Evolutionary conservation across 2,797 vertebrate genomes (phyloP).

Genomic region (Meriones psammophilus): DNA sequence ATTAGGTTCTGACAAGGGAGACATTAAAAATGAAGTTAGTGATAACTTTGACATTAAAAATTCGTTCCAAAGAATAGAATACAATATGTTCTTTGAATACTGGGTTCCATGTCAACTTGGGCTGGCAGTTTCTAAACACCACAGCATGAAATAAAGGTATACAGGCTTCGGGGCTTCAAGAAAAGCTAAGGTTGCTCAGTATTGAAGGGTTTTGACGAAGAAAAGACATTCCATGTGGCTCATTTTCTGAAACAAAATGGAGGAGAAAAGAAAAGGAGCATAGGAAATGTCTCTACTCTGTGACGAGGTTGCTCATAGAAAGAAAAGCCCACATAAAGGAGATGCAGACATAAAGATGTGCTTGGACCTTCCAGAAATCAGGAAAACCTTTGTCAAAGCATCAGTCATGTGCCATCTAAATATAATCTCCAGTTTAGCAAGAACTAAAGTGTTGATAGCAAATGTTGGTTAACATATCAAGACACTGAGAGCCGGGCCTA

Average conservation of each 20-base stretch:
- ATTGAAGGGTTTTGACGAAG: background rate
- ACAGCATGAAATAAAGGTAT: background rate
- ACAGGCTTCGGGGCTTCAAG: background rate
- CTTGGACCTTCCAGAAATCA: background rate
- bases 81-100: background rate
- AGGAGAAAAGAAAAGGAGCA: background rate
- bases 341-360: background rate
- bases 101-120: background rate
- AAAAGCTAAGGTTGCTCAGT: background rate
- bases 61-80: background rate
- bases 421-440: background rate
- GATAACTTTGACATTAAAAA: constrained; percentile 4
- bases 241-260: background rate
- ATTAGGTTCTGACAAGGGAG: background rate
- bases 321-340: background rate
- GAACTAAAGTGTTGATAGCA: background rate
- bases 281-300: background rate
- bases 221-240: background rate
- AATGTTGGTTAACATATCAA: background rate
- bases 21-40: constrained; percentile 41
- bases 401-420: background rate
- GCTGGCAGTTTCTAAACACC: background rate
- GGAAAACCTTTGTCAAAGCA: background rate
- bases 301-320: background rate
- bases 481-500: background rate